Evolutionary conservation across 2,888 invertebrate genomes (phyloP), one percentile per base, ranked within the genome.

Genomic region (Biston stratarius): DNA sequence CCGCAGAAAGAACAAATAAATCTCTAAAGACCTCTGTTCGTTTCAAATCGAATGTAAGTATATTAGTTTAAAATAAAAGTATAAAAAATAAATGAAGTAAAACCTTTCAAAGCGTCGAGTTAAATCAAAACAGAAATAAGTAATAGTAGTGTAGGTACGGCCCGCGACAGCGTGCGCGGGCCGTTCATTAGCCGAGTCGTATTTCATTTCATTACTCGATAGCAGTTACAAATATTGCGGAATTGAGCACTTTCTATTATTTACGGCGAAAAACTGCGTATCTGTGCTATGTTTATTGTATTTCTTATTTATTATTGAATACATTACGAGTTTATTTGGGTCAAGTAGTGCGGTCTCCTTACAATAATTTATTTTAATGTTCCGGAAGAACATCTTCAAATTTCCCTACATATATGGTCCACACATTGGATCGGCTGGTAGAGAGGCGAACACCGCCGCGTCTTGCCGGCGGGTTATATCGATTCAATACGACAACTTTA

Each of bases 121-220:
- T 51, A 51, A 51, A 34, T 5, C 49, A 34, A 51, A 33, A 49
- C 33, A 49, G 34, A 49, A 51, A 51, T 51, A 51, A 51, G 34
- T 33, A 8, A 51, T 34, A 0, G n/a, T 51, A 51, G 34, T 34
- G 34, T n/a, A n/a, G n/a, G n/a, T 51, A 51, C 7, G n/a, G 34
- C n/a, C 33, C 34, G 2, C 7, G 6, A 11, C 49, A 12, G 5
- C 34, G 33, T 1, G 8, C 40, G 8, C 6, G 58, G 58, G 52
- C 12, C 38, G 33, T 58, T 52, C 33, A 52, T 38, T 51, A 14
- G 36, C 15, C 14, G 14, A 36, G 24, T 52, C 64, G 57, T 64
- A 52, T 52, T 45, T 64, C 58, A 45, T 52, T 63, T 38, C 51
- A 56, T 62, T 62, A 62, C 15, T 34, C 55, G 40, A 48, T 55